These are phyloP conservation scores for Salvelinus alpinus DNA, from an alignment of 2,113 vertebrate species.

Conservation along the genomic window DNA sequence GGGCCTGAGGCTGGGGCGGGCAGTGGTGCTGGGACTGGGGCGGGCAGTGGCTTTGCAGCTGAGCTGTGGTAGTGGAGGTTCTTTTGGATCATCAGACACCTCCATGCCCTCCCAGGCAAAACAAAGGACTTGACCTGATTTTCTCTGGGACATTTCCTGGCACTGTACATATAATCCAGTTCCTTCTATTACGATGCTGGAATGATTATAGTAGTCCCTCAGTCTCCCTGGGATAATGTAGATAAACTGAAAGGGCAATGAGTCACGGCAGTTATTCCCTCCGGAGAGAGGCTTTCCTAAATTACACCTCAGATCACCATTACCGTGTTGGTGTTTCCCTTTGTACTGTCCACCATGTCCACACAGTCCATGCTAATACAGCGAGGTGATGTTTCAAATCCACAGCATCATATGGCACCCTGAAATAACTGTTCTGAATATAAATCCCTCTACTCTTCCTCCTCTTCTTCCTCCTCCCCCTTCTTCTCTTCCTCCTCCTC, in stretches of 20 bases:
- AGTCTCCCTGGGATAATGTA: constrained; percentile 56
- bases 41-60: no score
- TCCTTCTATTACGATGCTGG: constrained; percentile 17
- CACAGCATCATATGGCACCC: background rate
- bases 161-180: constrained; percentile 4
- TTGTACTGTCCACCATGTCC: background rate
- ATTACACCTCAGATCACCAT: background rate
- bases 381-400: background rate
- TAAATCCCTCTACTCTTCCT: no score
- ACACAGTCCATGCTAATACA: background rate
- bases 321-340: background rate
- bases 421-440: no score
- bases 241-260: constrained; percentile 46
- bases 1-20: no score
- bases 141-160: no score
- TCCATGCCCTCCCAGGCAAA: no score
- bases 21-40: no score
- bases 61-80: no score
- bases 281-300: constrained; percentile 10
- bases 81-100: background rate
- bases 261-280: background rate
- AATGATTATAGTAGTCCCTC: constrained; percentile 47
- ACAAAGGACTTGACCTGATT: constrained; percentile 25
- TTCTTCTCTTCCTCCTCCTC: no score
- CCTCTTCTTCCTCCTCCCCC: no score